phyloP scores from a whole-genome alignment of 2,888 invertebrate species.

The Operophtera brumata region DNA sequence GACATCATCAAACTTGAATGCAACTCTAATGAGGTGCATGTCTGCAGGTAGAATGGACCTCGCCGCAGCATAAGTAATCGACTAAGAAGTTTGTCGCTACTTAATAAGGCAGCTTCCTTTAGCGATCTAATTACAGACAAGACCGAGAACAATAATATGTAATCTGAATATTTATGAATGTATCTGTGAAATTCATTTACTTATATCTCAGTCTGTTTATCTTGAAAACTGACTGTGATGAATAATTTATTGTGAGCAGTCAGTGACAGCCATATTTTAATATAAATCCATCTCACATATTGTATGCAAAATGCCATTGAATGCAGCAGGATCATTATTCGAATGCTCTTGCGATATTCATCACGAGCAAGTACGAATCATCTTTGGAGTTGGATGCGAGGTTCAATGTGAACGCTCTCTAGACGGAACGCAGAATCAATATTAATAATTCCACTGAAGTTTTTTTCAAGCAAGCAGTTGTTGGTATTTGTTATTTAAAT shows the following conservation, averaged over 20 bases:
- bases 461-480: background rate
- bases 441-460: constrained; percentile 53
- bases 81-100: constrained; percentile 62
- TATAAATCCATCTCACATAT: constrained; percentile 80
- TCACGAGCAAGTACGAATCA: constrained; percentile 75
- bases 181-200: constrained; percentile 71
- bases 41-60: too few relatives aligned
- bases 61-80: too few relatives aligned
- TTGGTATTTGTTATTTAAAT: background rate
- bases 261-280: constrained; percentile 79
- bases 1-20: too few relatives aligned
- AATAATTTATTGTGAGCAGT: constrained; percentile 78
- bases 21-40: too few relatives aligned
- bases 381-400: constrained; percentile 55
- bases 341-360: constrained; percentile 77
- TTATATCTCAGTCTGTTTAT: constrained; percentile 60
- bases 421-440: constrained; percentile 49
- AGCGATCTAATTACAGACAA: constrained; percentile 78
- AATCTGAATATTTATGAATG: constrained; percentile 78
- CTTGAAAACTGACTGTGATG: constrained; percentile 78
- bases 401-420: constrained; percentile 45
- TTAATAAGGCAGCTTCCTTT: constrained; percentile 70
- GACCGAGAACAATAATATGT: constrained; percentile 73
- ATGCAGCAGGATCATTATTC: constrained; percentile 80
- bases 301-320: constrained; percentile 81